Conservation (phyloP, 1,140 invertebrate species). For the Geopemphigus sp. region DNA sequence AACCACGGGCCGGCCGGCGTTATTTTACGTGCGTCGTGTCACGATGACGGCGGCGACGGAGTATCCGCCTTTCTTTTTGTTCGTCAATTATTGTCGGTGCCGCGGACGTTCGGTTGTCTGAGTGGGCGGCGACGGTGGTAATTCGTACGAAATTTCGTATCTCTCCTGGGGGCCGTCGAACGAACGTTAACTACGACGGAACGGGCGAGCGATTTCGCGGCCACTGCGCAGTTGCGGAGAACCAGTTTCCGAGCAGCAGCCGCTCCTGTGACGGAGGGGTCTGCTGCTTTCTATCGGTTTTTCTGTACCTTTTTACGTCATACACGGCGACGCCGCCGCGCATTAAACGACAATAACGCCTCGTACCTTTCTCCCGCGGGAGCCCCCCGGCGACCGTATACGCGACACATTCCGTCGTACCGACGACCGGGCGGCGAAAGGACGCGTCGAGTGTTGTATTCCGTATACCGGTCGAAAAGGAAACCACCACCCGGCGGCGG, state of each 20-base stretch:
- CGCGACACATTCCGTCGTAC: constrained; percentile 18
- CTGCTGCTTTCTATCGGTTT: constrained; percentile 21
- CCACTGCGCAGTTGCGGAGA: neutral
- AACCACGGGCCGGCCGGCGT: neutral
- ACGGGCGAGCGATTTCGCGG: neutral
- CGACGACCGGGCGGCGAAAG: constrained; percentile 21
- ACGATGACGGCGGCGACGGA: neutral
- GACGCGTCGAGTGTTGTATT: constrained; percentile 26
- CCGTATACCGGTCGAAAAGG: neutral
- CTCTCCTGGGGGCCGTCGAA: too few species aligned
- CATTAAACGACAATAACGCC: constrained; percentile 30
- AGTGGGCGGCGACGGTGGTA: too few species aligned
- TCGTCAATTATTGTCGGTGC: too few species aligned
- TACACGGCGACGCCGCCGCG: neutral
- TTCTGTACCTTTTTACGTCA: constrained; percentile 29
- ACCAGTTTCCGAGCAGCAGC: too few species aligned
- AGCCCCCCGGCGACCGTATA: neutral
- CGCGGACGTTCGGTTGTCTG: too few species aligned
- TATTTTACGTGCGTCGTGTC: neutral
- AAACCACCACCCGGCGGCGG: neutral
- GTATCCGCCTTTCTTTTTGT: too few species aligned
- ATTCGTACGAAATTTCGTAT: too few species aligned
- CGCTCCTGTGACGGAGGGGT: too few species aligned
- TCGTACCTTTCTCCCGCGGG: constrained; percentile 26
- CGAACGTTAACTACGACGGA: too few species aligned